Percentiles rank a stretch among this genome's conserved stretches.
phyloP scores from a whole-genome alignment of 1,140 invertebrate species.

The Zaprionus tsacasi region DNA sequence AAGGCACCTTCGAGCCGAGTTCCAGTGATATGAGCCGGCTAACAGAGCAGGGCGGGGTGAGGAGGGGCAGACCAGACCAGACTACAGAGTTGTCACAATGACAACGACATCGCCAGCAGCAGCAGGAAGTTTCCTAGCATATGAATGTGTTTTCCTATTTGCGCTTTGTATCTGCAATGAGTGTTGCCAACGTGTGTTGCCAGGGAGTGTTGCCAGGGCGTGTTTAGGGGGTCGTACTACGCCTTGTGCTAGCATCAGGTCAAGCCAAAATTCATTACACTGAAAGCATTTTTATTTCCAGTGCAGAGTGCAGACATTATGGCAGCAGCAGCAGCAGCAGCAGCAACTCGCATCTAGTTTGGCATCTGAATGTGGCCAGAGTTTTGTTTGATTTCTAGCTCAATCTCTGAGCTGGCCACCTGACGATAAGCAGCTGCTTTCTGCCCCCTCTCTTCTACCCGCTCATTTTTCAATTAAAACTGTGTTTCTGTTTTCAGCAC shows the following conservation, averaged over 20 bases:
- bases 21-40: conserved; percentile 24
- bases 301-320: conserved; percentile 14
- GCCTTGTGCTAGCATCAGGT: conserved; percentile 10
- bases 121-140: conserved; percentile 42
- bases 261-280: conserved; percentile 61
- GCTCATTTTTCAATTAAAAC: conserved; percentile 45
- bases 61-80: not conserved
- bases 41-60: not conserved
- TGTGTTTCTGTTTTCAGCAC: conserved; percentile 2
- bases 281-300: conserved; percentile 71
- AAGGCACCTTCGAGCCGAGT: conserved; percentile 46
- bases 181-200: not conserved
- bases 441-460: not conserved
- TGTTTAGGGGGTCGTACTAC: not conserved
- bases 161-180: conserved; percentile 16
- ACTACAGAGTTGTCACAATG: conserved; percentile 60
- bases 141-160: conserved; percentile 61
- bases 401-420: not conserved
- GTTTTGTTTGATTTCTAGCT: conserved; percentile 31
- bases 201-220: not conserved
- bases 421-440: not conserved
- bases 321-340: not conserved
- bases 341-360: conserved; percentile 8
- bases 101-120: conserved; percentile 50
- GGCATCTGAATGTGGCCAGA: conserved; percentile 21